phyloP scores from a whole-genome alignment of 2,888 invertebrate species.

The Orgyia antiqua region DNA sequence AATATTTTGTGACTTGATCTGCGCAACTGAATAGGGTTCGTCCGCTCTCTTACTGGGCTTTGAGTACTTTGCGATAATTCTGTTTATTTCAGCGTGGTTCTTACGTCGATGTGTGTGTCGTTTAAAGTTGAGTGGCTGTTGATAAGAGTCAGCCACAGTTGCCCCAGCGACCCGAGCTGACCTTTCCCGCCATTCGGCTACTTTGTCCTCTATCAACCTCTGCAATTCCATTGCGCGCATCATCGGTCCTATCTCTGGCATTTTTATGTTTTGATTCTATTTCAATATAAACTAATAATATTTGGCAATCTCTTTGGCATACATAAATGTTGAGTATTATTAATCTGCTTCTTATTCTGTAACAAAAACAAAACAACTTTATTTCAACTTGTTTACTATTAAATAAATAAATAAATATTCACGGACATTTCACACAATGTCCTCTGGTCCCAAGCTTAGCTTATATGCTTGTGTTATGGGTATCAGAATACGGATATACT shows the following conservation, averaged over 20 bases:
- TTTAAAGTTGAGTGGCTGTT: conserved; percentile 71
- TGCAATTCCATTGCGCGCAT: conserved; percentile 73
- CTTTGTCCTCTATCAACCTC: conserved; percentile 72
- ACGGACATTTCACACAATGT: too few relatives aligned
- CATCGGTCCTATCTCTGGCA: conserved; percentile 71
- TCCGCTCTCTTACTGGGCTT: conserved; percentile 59
- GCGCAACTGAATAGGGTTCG: conserved; percentile 42
- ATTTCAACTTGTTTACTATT: too few relatives aligned
- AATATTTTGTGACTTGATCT: conserved; percentile 35
- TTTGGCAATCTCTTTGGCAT: conserved; percentile 29
- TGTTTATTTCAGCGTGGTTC: conserved; percentile 74
- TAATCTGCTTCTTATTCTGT: conserved; percentile 15
- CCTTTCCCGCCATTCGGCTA: conserved; percentile 74
- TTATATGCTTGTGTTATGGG: too few relatives aligned
- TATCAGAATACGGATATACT: too few relatives aligned
- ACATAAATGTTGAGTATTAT: conserved; percentile 15
- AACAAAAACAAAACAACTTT: conserved; percentile 14
- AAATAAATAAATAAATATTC: too few relatives aligned
- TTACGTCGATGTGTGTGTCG: conserved; percentile 72
- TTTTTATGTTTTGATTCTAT: conserved; percentile 37
- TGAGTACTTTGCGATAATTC: conserved; percentile 75
- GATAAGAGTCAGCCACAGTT: conserved; percentile 71
- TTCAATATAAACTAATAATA: conserved; percentile 16
- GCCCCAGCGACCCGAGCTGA: conserved; percentile 67
- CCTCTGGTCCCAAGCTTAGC: too few relatives aligned